Evolutionary conservation across 1,140 invertebrate species (phyloP).

Genomic region (Drosophila murphyi): DNA sequence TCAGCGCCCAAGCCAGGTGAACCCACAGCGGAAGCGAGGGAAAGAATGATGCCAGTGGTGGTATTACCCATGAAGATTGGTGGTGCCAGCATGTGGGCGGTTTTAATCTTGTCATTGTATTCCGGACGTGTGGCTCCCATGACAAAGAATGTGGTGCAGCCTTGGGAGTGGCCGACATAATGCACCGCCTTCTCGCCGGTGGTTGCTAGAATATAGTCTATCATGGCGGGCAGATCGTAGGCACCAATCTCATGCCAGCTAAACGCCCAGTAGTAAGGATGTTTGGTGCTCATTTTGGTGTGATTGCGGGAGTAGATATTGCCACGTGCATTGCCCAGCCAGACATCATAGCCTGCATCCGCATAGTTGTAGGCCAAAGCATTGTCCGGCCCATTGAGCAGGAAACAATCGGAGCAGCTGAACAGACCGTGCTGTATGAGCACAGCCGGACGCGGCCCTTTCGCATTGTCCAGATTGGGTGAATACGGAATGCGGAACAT

Average conservation of each 20-base stretch:
- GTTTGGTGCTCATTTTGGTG: conserved; percentile 85
- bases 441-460: conserved; percentile 84
- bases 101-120: conserved; percentile 86
- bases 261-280: conserved; percentile 87
- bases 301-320: conserved; percentile 88
- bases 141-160: conserved; percentile 86
- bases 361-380: conserved; percentile 86
- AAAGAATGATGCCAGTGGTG: conserved; percentile 84
- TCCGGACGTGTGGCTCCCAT: conserved; percentile 85
- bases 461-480: conserved; percentile 51
- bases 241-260: conserved; percentile 89
- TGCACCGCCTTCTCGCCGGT: conserved; percentile 86
- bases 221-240: conserved; percentile 88
- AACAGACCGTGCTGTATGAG: conserved; percentile 92
- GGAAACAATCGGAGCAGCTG: conserved; percentile 91
- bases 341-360: conserved; percentile 90
- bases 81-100: conserved; percentile 86
- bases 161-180: conserved; percentile 89
- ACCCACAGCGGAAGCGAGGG: conserved; percentile 37
- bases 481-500: conserved; percentile 85
- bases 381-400: conserved; percentile 88
- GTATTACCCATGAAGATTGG: conserved; percentile 86
- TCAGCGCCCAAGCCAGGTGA: conserved; percentile 45
- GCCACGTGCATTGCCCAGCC: conserved; percentile 87
- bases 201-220: conserved; percentile 88